These are phyloP conservation scores for Hyposoter dolosus DNA, from an alignment of 2,888 invertebrate genomes.

Conservation along the genomic window DNA sequence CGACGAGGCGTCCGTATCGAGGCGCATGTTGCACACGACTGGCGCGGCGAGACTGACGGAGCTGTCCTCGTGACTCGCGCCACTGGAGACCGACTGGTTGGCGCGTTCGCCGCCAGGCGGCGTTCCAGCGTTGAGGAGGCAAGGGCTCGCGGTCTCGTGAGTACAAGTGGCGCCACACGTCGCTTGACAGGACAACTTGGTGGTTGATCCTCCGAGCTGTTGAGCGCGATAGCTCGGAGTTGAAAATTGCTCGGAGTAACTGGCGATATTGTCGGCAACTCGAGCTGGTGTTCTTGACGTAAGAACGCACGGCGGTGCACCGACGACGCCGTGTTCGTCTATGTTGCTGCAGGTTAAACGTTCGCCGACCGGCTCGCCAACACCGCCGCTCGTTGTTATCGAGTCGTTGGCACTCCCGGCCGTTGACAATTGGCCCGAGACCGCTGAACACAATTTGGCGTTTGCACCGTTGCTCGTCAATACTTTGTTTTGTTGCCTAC, in stretches of 20 bases:
- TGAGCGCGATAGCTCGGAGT: conserved; percentile 56
- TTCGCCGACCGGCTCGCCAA: conserved; percentile 27
- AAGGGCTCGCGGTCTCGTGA: background rate
- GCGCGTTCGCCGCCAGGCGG: conserved; percentile 75
- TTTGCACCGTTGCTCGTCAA: conserved; percentile 77
- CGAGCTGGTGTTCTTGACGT: conserved; percentile 40
- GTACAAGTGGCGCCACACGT: conserved; percentile 70
- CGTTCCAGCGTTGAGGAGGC: background rate
- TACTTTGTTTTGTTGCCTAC: conserved; percentile 86
- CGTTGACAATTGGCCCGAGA: conserved; percentile 67
- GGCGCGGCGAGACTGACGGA: conserved; percentile 55
- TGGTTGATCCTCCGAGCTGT: conserved; percentile 45
- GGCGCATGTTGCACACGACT: conserved; percentile 83
- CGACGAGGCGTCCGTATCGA: conserved; percentile 79
- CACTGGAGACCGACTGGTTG: conserved; percentile 36
- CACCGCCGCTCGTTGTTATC: conserved; percentile 55
- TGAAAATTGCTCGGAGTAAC: conserved; percentile 27
- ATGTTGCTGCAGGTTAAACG: conserved; percentile 49
- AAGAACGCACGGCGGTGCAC: conserved; percentile 44
- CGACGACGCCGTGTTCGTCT: conserved; percentile 50
- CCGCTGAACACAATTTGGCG: conserved; percentile 76
- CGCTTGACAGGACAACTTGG: conserved; percentile 47
- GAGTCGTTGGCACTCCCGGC: background rate
- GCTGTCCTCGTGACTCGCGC: conserved; percentile 60
- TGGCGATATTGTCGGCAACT: conserved; percentile 57